Base-by-base conservation (phyloP, 2,797 vertebrate species). In the Molothrus aeneus region DNA sequence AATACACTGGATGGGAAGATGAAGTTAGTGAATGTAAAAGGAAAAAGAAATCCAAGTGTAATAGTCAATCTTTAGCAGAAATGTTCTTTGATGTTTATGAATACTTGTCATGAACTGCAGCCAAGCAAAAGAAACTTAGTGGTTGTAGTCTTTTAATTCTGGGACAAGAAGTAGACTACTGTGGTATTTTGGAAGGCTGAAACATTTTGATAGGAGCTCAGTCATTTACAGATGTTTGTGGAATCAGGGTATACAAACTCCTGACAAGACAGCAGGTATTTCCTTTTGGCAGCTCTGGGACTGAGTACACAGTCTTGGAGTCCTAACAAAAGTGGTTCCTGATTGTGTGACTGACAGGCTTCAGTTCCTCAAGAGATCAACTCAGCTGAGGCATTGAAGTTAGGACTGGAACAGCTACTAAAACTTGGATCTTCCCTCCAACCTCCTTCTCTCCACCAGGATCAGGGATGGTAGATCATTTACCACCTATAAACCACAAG, bases 1-100 rank as follows among this genome's bases (percentile, higher is more conserved):
- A 95, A 95, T 73, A 32, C 48, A 36, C 60, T 86, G 78, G 86
- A 80, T 87, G 53, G 65, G 86, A 93, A 87, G 90, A 91, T 91
- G 74, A 93, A 89, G 78, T 88, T 94, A 85, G 53, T 78, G 53
- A 95, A 93, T 34, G 74, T 75, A 75, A 92, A 86, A 75, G 42
- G 34, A 7, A 57, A 84, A 84, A 73, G 60, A 51, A 66, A 66
- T 42, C 14, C 36, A 88, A 91, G 72, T 34, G 25, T 61, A 93
- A 51, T 59, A 78, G 91, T 53, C 79, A 81, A 65, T 88, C 54
- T 65, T 72, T 24, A 84, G 63, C 47, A 94, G 88, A 86, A 96
- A 80, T 36, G 20, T 50, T 92, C 88, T 89, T 93, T 85, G 72
- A 95, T 69, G 70, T 94, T 91, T 89, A 87, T 80, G 78, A 86